Percentiles rank a stretch among this genome's conserved stretches.
Evolutionary conservation across 53 echinoderm and acorn worm species (phyloP).

Genomic region (Echinarachnius parma): DNA sequence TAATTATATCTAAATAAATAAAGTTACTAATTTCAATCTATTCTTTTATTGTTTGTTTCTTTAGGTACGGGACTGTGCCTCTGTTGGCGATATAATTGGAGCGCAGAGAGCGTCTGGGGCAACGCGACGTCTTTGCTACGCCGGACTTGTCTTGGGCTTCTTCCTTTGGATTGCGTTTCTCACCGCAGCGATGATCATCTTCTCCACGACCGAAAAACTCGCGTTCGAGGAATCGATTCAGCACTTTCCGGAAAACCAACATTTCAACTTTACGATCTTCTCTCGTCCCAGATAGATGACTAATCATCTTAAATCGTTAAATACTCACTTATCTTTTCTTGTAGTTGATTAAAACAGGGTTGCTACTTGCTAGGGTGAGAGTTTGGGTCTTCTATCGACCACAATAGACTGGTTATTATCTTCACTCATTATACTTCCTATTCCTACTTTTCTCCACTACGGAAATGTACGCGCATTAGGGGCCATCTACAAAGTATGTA

Average conservation of each 20-base stretch:
- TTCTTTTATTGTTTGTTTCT: not conserved
- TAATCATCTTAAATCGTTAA: no score
- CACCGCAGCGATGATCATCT: constrained; percentile 39
- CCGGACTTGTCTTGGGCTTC: constrained; percentile 38
- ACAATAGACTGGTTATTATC: no score
- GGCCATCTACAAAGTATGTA: no score
- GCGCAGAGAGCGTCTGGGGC: constrained; percentile 38
- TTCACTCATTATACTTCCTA: no score
- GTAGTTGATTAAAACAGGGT: no score
- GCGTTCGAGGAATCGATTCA: not conserved
- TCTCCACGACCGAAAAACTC: constrained; percentile 26
- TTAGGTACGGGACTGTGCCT: constrained; percentile 36
- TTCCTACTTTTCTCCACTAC: no score
- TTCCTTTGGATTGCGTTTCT: constrained; percentile 36
- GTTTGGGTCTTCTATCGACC: no score
- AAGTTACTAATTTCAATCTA: no score
- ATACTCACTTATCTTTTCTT: no score
- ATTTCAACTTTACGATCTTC: constrained; percentile 20
- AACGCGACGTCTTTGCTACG: constrained; percentile 37
- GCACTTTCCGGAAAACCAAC: constrained; percentile 1
- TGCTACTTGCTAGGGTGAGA: no score
- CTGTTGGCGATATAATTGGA: not conserved
- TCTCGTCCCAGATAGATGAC: not conserved
- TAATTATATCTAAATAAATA: no score
- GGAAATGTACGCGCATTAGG: no score